Evolutionary conservation across 2,797 vertebrate species (phyloP).

Genomic region (Schizopygopsis malacanthus): DNA sequence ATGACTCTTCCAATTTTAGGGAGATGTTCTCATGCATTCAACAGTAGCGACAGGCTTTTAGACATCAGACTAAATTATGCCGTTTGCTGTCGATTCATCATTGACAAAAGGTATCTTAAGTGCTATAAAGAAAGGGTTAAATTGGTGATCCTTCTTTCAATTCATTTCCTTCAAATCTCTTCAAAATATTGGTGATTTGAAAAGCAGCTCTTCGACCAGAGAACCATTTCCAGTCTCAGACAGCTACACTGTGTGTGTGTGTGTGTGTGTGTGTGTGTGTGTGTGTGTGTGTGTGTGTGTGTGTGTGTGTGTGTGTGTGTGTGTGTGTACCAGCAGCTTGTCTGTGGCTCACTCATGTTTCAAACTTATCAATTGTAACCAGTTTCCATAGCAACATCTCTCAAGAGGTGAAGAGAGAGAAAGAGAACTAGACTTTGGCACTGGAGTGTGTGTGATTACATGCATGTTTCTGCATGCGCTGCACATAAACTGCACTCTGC

Average conservation of each 20-base stretch:
- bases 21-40: constrained; percentile 24
- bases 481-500: constrained; percentile 18
- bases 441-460: constrained; percentile 41
- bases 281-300: constrained; percentile 12
- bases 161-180: constrained; percentile 1
- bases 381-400: constrained; percentile 84
- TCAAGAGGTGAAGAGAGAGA: constrained; percentile 71
- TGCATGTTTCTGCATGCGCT: constrained; percentile 37
- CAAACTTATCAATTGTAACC: constrained; percentile 78
- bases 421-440: constrained; percentile 50
- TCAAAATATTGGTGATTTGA: constrained; percentile 11
- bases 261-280: constrained; percentile 25
- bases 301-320: constrained; percentile 8
- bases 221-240: constrained; percentile 1
- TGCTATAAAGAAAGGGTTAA: constrained; percentile 30
- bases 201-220: constrained; percentile 18
- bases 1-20: constrained; percentile 46
- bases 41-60: constrained; percentile 12
- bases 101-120: neutral
- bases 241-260: neutral
- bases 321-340: constrained; percentile 42
- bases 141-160: constrained; percentile 18
- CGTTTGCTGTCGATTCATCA: neutral
- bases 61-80: constrained; percentile 6
- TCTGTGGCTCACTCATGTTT: constrained; percentile 74